These are phyloP conservation scores for Latrodectus hesperus DNA, from an alignment of 2,888 invertebrate genomes.

Conservation along the genomic window DNA sequence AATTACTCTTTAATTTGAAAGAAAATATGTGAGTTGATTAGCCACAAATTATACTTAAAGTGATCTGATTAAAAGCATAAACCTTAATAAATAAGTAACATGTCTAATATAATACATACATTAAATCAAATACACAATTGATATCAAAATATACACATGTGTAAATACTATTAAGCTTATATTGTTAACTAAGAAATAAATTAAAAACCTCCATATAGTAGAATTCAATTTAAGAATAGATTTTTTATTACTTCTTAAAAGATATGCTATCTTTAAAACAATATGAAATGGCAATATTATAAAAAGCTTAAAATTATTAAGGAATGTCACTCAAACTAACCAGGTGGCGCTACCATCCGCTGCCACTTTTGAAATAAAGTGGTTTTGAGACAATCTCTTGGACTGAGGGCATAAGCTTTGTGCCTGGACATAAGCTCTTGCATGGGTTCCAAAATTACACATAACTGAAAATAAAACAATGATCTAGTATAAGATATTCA, in stretches of 20 bases:
- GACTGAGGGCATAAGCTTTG: constrained; percentile 95
- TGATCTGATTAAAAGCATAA: too few species aligned
- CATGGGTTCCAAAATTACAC: constrained; percentile 99
- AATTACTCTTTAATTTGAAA: too few species aligned
- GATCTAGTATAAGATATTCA: neutral
- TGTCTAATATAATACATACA: too few species aligned
- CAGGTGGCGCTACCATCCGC: constrained; percentile 97
- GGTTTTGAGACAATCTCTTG: constrained; percentile 97
- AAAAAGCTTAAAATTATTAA: neutral
- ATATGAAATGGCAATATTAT: neutral
- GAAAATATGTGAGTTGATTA: too few species aligned
- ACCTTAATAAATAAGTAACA: too few species aligned
- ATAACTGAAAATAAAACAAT: constrained; percentile 81
- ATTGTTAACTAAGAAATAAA: neutral
- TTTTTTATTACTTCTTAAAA: neutral
- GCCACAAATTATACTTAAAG: too few species aligned
- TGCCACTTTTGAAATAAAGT: constrained; percentile 99
- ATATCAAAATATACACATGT: too few species aligned
- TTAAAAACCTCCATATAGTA: neutral
- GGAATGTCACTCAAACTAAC: neutral
- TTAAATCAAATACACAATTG: too few species aligned
- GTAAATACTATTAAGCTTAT: too few species aligned
- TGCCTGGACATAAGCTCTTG: constrained; percentile 99
- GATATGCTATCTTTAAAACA: neutral
- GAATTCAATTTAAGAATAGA: neutral